Evolutionary conservation across 2,888 invertebrate species (phyloP).

Genomic region (Apomyelois bistriatella): DNA sequence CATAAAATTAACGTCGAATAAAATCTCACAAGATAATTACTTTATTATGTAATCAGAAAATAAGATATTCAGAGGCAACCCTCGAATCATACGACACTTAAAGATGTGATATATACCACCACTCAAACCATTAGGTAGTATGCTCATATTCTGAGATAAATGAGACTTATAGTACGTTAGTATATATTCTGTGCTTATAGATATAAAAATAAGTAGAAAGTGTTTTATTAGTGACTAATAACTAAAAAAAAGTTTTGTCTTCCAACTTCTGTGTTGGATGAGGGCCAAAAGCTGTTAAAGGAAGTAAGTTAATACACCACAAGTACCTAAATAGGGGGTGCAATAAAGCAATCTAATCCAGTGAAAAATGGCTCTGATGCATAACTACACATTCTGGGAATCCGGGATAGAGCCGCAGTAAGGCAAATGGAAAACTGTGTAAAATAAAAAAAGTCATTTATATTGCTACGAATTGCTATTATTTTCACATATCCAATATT

Average conservation of each 20-base stretch:
- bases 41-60: too few relatives aligned
- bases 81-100: slow-evolving; percentile 1
- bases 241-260: slow-evolving; percentile 50
- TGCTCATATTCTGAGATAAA: slow-evolving; percentile 27
- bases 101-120: slow-evolving; percentile 12
- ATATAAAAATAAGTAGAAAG: slow-evolving; percentile 36
- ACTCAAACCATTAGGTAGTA: slow-evolving; percentile 37
- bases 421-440: too few relatives aligned
- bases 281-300: slow-evolving; percentile 43
- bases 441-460: too few relatives aligned
- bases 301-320: slow-evolving; percentile 41
- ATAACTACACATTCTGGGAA: too few relatives aligned
- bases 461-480: too few relatives aligned
- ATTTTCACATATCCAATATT: too few relatives aligned
- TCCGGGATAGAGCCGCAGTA: too few relatives aligned
- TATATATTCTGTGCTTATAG: too few relatives aligned
- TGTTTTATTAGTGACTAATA: slow-evolving; percentile 53
- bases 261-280: slow-evolving; percentile 35
- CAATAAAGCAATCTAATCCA: slow-evolving; percentile 31
- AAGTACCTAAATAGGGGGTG: slow-evolving; percentile 32
- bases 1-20: too few relatives aligned
- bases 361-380: slow-evolving; percentile 15
- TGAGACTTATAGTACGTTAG: slow-evolving; percentile 2
- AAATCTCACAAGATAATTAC: too few relatives aligned
- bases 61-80: not conserved